Evolutionary conservation across 2,113 vertebrate genomes (phyloP), one percentile per base, ranked within the genome.

Genomic region (Cottus gobio): DNA sequence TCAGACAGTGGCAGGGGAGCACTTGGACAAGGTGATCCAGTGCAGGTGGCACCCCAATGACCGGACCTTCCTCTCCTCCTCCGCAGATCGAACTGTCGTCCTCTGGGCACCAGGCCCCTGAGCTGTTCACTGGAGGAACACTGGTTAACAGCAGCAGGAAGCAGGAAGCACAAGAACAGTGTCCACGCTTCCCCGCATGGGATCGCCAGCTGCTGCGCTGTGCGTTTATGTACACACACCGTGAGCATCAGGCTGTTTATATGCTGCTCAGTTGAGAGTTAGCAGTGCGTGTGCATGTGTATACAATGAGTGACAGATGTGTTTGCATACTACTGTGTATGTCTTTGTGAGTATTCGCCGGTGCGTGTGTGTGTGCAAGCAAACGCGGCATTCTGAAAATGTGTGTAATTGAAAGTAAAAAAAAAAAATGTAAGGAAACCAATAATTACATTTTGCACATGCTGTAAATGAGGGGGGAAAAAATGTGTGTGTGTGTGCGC

Each of bases 11-110:
- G 97, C 96, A 6, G 97, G 96, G 24, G 97, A 99, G 79, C 98
- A 99, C 86, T 96, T 93, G 83, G 98, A 99, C 92, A 99, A 99
- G 91, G 98, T 99, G 92, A 99, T 99, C 93, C 98, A 99, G 73
- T 99, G 97, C 83, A 93, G 98, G 15, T 99, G 98, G 98, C 98
- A 99, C 69, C 97, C 97, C 0, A 95, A 96, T 37, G 97, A 99
- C 67, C 95, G 94, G 62, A 96, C 97, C 87, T 99, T 99, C 95
- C 91, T 99, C 79, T 98, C 97, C 0, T 99, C 98, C 1, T 99
- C 98, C 48, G 98, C 98, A 30, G 98, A 99, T 91, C 96, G 97
- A 79, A 99, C 97, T 78, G 97, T 99, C 24, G 96, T 96, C 34
- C 96, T 99, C 34, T 99, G 98, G 98, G 96, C 96, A 16, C 95